Evolutionary conservation across 2,888 invertebrate species (phyloP).

Genomic region (Drosophila leonis): DNA sequence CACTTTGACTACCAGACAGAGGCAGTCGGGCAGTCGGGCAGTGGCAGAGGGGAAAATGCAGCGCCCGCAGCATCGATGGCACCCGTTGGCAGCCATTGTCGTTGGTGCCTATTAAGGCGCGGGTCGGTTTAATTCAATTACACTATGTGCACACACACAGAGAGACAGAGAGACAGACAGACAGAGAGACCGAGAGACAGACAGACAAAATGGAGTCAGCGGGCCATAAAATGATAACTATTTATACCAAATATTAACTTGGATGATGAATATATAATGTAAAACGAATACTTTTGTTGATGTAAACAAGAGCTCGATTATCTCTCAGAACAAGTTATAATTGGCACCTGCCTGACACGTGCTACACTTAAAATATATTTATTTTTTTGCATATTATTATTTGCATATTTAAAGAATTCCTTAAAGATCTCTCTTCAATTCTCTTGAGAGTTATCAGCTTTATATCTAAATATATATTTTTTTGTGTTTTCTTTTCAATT

Average conservation of each 20-base stretch:
- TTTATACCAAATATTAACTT: conserved; percentile 10
- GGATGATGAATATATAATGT: not conserved
- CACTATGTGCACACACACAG: conserved; percentile 30
- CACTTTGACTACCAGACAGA: conserved; percentile 73
- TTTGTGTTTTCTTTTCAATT: not conserved
- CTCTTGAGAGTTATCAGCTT: too few relatives aligned
- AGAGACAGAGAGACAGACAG: not conserved
- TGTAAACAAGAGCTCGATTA: not conserved
- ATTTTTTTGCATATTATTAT: too few relatives aligned
- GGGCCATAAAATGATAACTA: conserved; percentile 14
- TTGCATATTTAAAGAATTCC: too few relatives aligned
- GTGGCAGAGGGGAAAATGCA: conserved; percentile 2
- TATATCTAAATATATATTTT: not conserved
- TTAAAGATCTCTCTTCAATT: not conserved
- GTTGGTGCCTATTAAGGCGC: conserved; percentile 71
- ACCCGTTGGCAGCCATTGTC: conserved; percentile 57
- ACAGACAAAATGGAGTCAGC: conserved; percentile 44
- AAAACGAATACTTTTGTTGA: not conserved
- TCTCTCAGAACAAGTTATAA: not conserved
- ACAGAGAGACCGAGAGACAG: not conserved
- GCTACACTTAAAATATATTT: not conserved
- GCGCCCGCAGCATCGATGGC: conserved; percentile 63
- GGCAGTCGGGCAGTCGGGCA: not conserved
- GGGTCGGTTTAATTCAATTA: conserved; percentile 70
- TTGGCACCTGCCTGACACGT: not conserved